These are phyloP conservation scores for Meriones psammophilus DNA, from an alignment of 2,797 vertebrate genomes.

Conservation along the genomic window DNA sequence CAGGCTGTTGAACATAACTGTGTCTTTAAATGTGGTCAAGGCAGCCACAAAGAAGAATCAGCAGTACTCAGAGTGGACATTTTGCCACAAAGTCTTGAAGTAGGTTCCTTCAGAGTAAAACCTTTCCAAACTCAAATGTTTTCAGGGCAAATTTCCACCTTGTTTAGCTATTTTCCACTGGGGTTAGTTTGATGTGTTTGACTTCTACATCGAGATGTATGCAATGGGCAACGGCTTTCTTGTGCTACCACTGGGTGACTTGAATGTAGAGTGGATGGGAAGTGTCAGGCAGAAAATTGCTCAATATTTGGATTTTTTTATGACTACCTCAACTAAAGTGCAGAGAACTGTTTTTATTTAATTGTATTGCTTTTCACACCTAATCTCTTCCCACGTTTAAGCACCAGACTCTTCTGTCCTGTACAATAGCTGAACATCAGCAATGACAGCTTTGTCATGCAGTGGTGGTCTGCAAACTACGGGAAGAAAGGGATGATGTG, in stretches of 20 bases:
- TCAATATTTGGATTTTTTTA: conserved; percentile 45
- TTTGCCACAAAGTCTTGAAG: not conserved
- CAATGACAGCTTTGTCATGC: not conserved
- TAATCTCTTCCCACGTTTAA: not conserved
- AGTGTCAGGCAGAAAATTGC: conserved; percentile 15
- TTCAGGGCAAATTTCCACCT: not conserved
- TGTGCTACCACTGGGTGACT: not conserved
- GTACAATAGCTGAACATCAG: not conserved
- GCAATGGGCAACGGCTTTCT: not conserved
- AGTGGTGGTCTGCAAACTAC: not conserved
- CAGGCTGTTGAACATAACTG: conserved; percentile 22
- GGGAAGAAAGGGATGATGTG: not conserved
- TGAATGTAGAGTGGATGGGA: not conserved
- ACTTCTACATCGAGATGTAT: not conserved
- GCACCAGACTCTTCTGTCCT: not conserved
- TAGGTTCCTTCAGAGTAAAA: conserved; percentile 45
- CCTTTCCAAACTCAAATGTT: not conserved
- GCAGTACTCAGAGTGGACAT: not conserved
- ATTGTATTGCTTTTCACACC: not conserved
- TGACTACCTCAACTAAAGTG: not conserved
- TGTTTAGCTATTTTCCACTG: conserved; percentile 11
- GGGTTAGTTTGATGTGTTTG: not conserved
- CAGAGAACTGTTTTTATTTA: not conserved
- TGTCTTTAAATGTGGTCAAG: conserved; percentile 65
- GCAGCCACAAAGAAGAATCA: conserved; percentile 11